Conservation (phyloP, 2,113 vertebrate genomes). For the Monopterus albus region DNA sequence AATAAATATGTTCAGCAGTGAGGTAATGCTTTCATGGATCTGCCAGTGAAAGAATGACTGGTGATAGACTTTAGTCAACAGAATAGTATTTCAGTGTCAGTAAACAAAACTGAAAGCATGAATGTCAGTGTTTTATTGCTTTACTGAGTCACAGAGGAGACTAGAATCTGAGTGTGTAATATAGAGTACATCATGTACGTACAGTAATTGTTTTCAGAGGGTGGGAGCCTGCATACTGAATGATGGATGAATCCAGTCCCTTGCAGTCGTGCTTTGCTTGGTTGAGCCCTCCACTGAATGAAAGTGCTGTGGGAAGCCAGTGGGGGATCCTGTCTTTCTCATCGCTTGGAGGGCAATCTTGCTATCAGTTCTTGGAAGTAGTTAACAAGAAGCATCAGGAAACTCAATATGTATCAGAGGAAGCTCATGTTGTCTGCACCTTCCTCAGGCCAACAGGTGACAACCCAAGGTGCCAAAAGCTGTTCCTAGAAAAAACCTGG, state of each 20-base stretch:
- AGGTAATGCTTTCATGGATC: not conserved
- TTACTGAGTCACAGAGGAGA: not conserved
- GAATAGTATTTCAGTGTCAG: not conserved
- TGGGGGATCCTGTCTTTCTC: not conserved
- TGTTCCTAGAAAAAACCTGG: not conserved
- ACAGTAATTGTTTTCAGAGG: not conserved
- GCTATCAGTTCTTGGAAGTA: no score
- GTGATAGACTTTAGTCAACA: not conserved
- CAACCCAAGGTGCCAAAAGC: no score
- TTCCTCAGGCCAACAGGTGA: not conserved
- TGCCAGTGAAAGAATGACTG: not conserved
- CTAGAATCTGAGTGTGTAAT: not conserved
- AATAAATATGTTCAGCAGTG: not conserved
- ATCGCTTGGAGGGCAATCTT: no score
- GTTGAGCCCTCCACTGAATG: not conserved
- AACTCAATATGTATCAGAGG: not conserved
- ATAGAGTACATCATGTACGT: not conserved
- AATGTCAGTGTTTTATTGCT: not conserved
- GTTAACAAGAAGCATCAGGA: not conserved
- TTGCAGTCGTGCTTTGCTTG: no score
- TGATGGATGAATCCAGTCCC: no score
- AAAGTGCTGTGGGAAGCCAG: not conserved
- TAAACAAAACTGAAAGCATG: not conserved
- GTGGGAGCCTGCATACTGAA: not conserved
- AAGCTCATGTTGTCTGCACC: no score